These are phyloP conservation scores for Polydrusus pterygomalis DNA, from an alignment of 2,888 invertebrate genomes.

Conservation along the genomic window DNA sequence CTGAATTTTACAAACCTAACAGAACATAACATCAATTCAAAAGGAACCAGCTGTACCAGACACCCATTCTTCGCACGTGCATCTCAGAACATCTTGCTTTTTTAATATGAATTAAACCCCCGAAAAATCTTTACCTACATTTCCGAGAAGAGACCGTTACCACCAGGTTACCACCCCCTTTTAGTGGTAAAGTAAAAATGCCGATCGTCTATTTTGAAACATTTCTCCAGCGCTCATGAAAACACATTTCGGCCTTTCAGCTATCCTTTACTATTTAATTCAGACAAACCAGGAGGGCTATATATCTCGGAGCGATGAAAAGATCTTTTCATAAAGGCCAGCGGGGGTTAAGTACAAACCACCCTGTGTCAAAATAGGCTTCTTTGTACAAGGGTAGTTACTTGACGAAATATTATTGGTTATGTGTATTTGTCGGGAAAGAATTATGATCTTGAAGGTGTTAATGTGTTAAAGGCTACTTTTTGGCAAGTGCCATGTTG, in stretches of 20 bases:
- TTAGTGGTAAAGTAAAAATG: conserved; percentile 24
- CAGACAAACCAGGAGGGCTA: conserved; percentile 14
- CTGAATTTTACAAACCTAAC: neutral
- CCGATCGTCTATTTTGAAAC: conserved; percentile 36
- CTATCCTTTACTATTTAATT: conserved; percentile 6
- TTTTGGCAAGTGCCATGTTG: neutral
- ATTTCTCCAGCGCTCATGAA: conserved; percentile 22
- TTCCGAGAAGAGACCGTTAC: conserved; percentile 37
- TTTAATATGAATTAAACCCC: conserved; percentile 37
- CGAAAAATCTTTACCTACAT: conserved; percentile 37
- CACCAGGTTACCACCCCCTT: conserved; percentile 33
- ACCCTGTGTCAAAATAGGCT: conserved; percentile 47
- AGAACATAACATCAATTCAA: neutral
- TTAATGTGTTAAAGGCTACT: conserved; percentile 24
- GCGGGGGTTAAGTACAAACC: conserved; percentile 47
- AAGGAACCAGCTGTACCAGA: conserved; percentile 27
- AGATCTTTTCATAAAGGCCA: conserved; percentile 13
- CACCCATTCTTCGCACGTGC: conserved; percentile 37
- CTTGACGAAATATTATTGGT: conserved; percentile 42
- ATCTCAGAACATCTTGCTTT: conserved; percentile 33
- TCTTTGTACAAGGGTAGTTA: conserved; percentile 34
- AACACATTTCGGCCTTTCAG: conserved; percentile 28
- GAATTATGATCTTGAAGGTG: conserved; percentile 26
- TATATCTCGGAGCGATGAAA: conserved; percentile 1
- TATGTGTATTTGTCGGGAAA: conserved; percentile 17